Base-by-base conservation (phyloP, 2,113 vertebrate species). In the Osmerus mordax region DNA sequence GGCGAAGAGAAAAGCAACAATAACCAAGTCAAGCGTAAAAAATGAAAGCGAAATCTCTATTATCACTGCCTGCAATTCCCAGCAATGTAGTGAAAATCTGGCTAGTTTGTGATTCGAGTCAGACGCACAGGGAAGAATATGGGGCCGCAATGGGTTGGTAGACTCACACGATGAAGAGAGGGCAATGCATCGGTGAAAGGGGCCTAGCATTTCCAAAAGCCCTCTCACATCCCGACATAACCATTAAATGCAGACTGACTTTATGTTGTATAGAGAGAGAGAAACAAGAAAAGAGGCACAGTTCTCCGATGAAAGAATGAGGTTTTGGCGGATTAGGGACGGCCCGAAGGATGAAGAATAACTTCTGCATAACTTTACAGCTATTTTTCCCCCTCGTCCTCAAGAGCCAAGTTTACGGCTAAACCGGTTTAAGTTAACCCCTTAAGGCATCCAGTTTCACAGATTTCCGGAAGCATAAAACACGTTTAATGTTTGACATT, bases 41-140 rank as follows among this genome's bases (percentile, higher is more conserved):
- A 97, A 98, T 98, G 96, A 97, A 99, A 98, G 96, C 94, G 96
- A 99, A 98, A 98, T 98, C 97, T 99, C 97, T 98, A 98, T 99
- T 99, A 98, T 98, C 94, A 95, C 91, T 90, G 91, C 91, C 92
- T 85, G 94, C 96, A 90, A 96, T 99, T 99, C 97, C 96, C 97
- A 98, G 97, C 95, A 90, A 96, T 94, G 94, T 95, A 90, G 93
- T 95, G 95, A 95, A 95, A 95, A 96, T 96, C 94, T 92, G 92
- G 93, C 95, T 93, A 92, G 95, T 95, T 98, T 96, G 94, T 94
- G 94, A 98, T 97, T 94, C 95, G 95, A 96, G 95, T 97, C 97
- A 98, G 96, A 96, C 94, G 93, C 94, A 86, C 86, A 77, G 93
- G 94, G 93, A 95, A 94, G 94, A 96, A 95, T 96, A 93, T 94